Percentiles rank a stretch among this genome's conserved stretches.
phyloP scores from a whole-genome alignment of 1,140 invertebrate genomes.

The Hyles vespertilio region DNA sequence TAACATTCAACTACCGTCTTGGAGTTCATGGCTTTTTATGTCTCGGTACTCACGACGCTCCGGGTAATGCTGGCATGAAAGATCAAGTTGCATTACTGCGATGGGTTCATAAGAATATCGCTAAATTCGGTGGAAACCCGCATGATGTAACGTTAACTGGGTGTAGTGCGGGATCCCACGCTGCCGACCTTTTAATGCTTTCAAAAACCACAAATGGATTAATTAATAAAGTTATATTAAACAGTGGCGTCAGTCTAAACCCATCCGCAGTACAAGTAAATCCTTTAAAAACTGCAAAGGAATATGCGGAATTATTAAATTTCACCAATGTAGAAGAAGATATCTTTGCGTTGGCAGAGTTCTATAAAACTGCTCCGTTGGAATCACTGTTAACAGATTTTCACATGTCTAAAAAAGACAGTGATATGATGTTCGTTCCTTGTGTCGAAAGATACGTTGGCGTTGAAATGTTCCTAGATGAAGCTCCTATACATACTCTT shows the following conservation, averaged over 20 bases:
- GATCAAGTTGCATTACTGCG: slow-evolving; percentile 16
- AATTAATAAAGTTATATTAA: slow-evolving; percentile 22
- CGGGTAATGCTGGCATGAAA: slow-evolving; percentile 6
- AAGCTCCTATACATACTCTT: slow-evolving; percentile 41
- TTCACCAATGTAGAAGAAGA: slow-evolving; percentile 19
- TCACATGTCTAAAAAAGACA: too few species aligned
- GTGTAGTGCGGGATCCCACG: slow-evolving; percentile 18
- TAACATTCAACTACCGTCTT: slow-evolving; percentile 14
- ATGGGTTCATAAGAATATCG: slow-evolving; percentile 19
- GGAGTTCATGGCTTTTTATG: slow-evolving; percentile 10
- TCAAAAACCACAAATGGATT: slow-evolving; percentile 18
- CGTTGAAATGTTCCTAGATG: slow-evolving; percentile 39
- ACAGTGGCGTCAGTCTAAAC: slow-evolving; percentile 20
- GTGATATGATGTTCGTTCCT: slow-evolving; percentile 24
- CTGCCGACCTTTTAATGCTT: slow-evolving; percentile 13
- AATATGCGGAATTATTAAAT: slow-evolving; percentile 15
- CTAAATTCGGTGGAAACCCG: slow-evolving; percentile 18
- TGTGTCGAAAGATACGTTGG: slow-evolving; percentile 47
- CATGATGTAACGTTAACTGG: slow-evolving; percentile 10
- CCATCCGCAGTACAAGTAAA: slow-evolving; percentile 22
- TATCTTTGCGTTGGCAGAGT: slow-evolving; percentile 26
- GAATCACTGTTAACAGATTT: slow-evolving; percentile 10
- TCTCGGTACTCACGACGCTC: neutral
- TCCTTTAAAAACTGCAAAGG: slow-evolving; percentile 25
- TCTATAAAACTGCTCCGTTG: slow-evolving; percentile 24